Conservation (phyloP, 1,140 invertebrate species). For the Drosophila quadrilineata region DNA sequence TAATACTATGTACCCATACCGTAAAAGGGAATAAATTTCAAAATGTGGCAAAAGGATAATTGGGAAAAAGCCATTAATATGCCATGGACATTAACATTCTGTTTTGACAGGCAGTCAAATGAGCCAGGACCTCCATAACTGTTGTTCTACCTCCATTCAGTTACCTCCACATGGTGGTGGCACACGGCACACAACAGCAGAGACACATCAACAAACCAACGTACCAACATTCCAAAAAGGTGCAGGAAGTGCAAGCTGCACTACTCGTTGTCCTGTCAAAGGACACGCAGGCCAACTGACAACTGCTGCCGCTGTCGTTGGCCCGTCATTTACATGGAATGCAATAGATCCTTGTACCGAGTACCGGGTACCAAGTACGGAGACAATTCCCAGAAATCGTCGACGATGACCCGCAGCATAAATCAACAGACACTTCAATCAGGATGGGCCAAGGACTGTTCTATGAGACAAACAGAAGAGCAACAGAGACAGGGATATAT, state of each 20-base stretch:
- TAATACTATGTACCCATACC: slow-evolving; percentile 23
- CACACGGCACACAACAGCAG: neutral
- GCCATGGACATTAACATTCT: slow-evolving; percentile 59
- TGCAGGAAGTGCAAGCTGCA: slow-evolving; percentile 68
- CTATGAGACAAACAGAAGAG: neutral
- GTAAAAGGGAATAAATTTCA: slow-evolving; percentile 54
- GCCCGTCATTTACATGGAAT: slow-evolving; percentile 55
- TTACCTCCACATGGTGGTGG: slow-evolving; percentile 9
- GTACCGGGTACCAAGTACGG: too few relatives aligned
- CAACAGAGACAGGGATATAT: neutral
- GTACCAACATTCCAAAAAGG: too few relatives aligned
- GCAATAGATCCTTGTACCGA: slow-evolving; percentile 58
- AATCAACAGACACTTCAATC: slow-evolving; percentile 38
- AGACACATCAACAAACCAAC: too few relatives aligned
- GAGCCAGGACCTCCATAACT: slow-evolving; percentile 27
- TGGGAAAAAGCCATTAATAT: slow-evolving; percentile 75
- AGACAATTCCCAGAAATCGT: slow-evolving; percentile 64
- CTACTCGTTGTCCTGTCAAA: slow-evolving; percentile 19
- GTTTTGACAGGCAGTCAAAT: slow-evolving; percentile 76
- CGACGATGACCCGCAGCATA: slow-evolving; percentile 43
- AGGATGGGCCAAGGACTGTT: neutral
- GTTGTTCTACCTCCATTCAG: too few relatives aligned
- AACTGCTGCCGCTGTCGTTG: slow-evolving; percentile 24
- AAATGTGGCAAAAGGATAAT: slow-evolving; percentile 77
- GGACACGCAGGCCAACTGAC: slow-evolving; percentile 33